Conservation (phyloP, 2,888 invertebrate species). For the Ceraclea dissimilis region DNA sequence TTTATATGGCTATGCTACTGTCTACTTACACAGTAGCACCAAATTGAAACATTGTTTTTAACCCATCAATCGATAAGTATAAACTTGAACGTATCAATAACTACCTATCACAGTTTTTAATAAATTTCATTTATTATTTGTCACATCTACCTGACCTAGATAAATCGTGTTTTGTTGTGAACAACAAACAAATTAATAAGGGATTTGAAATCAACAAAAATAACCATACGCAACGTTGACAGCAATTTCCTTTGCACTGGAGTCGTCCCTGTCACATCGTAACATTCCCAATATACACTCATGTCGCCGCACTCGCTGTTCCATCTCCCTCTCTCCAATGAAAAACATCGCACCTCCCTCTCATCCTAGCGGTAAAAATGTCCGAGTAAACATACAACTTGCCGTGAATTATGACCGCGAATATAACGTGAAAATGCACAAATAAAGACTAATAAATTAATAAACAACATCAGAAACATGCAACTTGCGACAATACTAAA, state of each 20-base stretch:
- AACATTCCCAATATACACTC: constrained; percentile 3
- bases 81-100: too few species aligned
- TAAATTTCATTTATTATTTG: too few species aligned
- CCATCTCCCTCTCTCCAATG: constrained; percentile 12
- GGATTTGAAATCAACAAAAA: too few species aligned
- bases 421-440: not conserved
- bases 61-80: too few species aligned
- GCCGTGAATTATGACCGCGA: constrained; percentile 15
- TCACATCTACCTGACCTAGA: too few species aligned
- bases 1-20: too few species aligned
- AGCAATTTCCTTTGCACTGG: not conserved
- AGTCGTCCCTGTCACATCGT: not conserved
- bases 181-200: too few species aligned
- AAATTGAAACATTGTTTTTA: too few species aligned
- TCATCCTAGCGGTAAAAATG: constrained; percentile 16
- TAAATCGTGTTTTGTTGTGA: too few species aligned
- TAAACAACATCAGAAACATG: not conserved
- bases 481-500: not conserved
- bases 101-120: too few species aligned
- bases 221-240: too few species aligned
- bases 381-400: constrained; percentile 15
- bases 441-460: not conserved
- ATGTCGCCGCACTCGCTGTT: constrained; percentile 11
- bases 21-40: too few species aligned
- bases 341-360: constrained; percentile 1